A percentile compares a stretch with the other conserved stretches of the same genome.
Evolutionary conservation across 23 tunicate species (phyloP).

Genomic region (Diplosoma virens): DNA sequence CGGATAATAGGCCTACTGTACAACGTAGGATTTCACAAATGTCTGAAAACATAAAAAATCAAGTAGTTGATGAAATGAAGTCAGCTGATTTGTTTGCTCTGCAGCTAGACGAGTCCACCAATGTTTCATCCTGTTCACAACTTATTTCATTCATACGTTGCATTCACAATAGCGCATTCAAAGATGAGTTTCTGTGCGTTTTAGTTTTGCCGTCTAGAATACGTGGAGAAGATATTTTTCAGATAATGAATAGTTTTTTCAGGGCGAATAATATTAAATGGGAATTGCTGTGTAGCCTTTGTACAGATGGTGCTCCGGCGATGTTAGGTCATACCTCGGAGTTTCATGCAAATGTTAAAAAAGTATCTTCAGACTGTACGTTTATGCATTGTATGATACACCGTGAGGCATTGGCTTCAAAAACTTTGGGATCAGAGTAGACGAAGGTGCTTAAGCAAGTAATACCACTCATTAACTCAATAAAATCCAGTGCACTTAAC

Average conservation of each 20-base stretch:
- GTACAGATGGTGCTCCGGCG: background rate
- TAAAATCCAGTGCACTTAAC: background rate
- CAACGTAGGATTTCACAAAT: conserved; percentile 18
- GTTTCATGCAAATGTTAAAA: background rate
- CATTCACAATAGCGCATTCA: conserved; percentile 17
- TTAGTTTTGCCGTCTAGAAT: background rate
- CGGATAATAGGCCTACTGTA: conserved; percentile 21
- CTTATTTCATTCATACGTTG: background rate
- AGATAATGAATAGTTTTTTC: background rate
- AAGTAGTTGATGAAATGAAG: background rate
- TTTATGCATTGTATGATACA: background rate
- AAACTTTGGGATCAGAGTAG: conserved; percentile 28
- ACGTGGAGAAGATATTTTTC: background rate
- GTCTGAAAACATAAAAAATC: conserved; percentile 3
- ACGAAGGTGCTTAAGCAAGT: conserved; percentile 32
- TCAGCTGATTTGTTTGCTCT: background rate
- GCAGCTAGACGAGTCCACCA: background rate
- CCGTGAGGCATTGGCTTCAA: conserved; percentile 26
- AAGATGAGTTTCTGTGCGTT: background rate
- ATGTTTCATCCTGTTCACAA: background rate
- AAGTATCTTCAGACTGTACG: background rate
- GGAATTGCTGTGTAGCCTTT: background rate
- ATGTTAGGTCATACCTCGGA: background rate
- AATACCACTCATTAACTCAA: conserved; percentile 13
- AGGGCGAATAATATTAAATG: background rate